Evolutionary conservation across 2,888 invertebrate species (phyloP).

Genomic region (Ormia ochracea): DNA sequence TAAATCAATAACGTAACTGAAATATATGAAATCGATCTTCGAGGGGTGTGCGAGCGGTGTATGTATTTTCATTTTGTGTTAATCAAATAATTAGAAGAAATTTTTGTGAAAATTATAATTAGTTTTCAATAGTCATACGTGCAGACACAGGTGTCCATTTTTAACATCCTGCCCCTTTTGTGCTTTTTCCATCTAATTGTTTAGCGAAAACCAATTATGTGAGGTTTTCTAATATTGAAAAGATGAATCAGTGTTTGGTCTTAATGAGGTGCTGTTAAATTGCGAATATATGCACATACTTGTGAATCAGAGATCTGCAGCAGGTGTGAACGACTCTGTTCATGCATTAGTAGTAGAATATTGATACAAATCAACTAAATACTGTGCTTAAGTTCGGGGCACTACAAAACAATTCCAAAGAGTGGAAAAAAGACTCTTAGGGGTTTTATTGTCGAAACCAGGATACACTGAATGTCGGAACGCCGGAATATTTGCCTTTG

Average conservation of each 20-base stretch:
- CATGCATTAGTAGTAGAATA: too few species aligned
- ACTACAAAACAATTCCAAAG: too few species aligned
- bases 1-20: constrained; percentile 45
- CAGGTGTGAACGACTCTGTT: too few species aligned
- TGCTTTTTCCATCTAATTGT: constrained; percentile 28
- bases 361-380: too few species aligned
- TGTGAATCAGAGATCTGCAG: too few species aligned
- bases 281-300: not conserved
- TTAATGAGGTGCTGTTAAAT: constrained; percentile 12
- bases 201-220: constrained; percentile 33
- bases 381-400: too few species aligned
- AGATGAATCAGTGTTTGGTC: constrained; percentile 46
- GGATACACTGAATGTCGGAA: too few species aligned
- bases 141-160: constrained; percentile 50
- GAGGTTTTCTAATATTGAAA: constrained; percentile 48
- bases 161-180: not conserved
- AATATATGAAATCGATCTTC: not conserved
- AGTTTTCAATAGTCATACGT: constrained; percentile 24
- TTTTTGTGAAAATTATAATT: constrained; percentile 3
- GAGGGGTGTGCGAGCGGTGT: not conserved
- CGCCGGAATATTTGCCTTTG: too few species aligned
- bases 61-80: too few species aligned
- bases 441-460: too few species aligned
- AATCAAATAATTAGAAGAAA: not conserved
- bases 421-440: too few species aligned